Evolutionary conservation across 2,797 vertebrate species (phyloP), one percentile per base, ranked within the genome.

Genomic region (Gymnoscopelus microlampas): DNA sequence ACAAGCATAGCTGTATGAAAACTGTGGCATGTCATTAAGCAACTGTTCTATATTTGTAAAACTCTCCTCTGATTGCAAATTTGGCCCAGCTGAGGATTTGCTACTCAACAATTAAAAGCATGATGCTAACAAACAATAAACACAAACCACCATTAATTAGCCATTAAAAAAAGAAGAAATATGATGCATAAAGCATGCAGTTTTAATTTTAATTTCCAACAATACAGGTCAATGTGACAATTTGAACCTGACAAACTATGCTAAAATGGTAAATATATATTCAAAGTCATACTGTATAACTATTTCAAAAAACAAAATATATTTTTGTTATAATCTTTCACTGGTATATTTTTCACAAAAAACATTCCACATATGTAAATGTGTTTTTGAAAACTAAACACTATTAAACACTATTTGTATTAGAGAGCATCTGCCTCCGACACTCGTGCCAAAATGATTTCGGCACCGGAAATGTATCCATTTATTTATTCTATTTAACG

Each of bases 11-110:
- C 15, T 53, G n/a, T 24, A 56, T 11, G 2, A 14, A 39, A 2
- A 44, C 6, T 3, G 39, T 3, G 35, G 15, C 23, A 61, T 1
- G 61, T 49, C 58, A 56, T n/a, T 63, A 59, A 76, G 60, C 23
- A 11, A 53, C 14, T 29, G 5, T 7, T 49, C 10, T 9, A 57
- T 24, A 57, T 24, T 39, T 2, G 48, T 53, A 32, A 23, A 15
- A 13, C 10, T 26, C 7, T 49, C 44, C 55, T 54, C 48, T 44
- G 29, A 63, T 63, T 63, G 60, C 60, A 72, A 29, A 72, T 57
- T 75, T 19, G 48, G 47, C 26, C 15, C 19, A 13, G 12, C 53
- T 66, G 23, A 39, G 29, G 35, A 66, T n/a, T 35, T 50, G 78
- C 39, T 44, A 44, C 39, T 44, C 7, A 60, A 1, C 26, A 62